A percentile compares a stretch with the other conserved stretches of the same genome.
Conservation (phyloP, 1,140 invertebrate species). For the Zaprionus taronus region DNA sequence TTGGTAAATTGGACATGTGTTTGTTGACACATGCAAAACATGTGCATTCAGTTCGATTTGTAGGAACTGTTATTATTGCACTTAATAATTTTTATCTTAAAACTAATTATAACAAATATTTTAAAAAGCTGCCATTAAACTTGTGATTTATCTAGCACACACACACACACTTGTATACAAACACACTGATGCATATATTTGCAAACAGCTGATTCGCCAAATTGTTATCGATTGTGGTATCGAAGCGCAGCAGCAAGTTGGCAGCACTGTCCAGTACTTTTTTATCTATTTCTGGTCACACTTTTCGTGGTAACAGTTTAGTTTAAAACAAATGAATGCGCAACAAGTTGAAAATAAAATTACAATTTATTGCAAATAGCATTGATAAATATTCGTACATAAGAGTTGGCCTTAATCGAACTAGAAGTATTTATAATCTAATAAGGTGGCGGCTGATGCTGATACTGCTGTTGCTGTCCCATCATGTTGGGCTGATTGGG, state of each 20-base stretch:
- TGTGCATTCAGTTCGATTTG: conserved; percentile 6
- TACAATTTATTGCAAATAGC: conserved; percentile 67
- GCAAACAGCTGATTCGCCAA: conserved; percentile 54
- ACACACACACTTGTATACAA: conserved; percentile 30
- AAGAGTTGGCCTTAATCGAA: conserved; percentile 47
- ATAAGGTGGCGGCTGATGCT: conserved; percentile 69
- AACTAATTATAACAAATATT: conserved; percentile 38
- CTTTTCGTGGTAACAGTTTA: not conserved
- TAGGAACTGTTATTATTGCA: conserved; percentile 50
- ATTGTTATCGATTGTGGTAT: conserved; percentile 1
- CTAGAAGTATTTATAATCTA: conserved; percentile 46
- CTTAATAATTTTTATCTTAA: conserved; percentile 50
- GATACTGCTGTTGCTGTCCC: conserved; percentile 81
- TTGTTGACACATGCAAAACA: not conserved
- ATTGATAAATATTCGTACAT: conserved; percentile 66
- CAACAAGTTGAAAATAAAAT: conserved; percentile 36
- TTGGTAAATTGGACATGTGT: not conserved
- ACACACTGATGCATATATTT: conserved; percentile 3
- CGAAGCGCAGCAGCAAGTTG: conserved; percentile 19
- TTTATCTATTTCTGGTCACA: not conserved
- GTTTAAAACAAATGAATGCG: not conserved
- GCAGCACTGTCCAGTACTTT: not conserved
- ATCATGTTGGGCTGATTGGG: conserved; percentile 82
- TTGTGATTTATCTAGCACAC: conserved; percentile 46
- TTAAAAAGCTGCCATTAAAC: conserved; percentile 38